phyloP scores from a whole-genome alignment of 1,140 invertebrate species.

The Polypedilum pembai region DNA sequence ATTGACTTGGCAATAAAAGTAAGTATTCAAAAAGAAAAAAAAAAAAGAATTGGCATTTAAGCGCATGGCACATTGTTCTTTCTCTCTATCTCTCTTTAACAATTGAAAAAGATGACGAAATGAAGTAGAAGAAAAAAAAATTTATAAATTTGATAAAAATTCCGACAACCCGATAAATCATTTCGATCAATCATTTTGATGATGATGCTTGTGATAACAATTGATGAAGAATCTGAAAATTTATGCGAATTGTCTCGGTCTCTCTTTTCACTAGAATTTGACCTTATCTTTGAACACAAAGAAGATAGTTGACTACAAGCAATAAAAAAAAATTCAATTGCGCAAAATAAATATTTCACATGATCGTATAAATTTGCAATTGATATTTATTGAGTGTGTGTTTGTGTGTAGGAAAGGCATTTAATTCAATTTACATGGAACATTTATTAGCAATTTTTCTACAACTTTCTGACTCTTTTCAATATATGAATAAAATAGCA shows the following conservation, averaged over 20 bases:
- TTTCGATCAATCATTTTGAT: conserved; percentile 13
- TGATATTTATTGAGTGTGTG: too few species aligned
- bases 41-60: conserved; percentile 21
- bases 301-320: too few species aligned
- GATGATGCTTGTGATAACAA: neutral
- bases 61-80: conserved; percentile 23
- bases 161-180: conserved; percentile 10
- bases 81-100: neutral
- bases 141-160: conserved; percentile 15
- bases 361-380: too few species aligned
- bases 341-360: too few species aligned
- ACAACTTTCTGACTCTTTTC: conserved; percentile 9
- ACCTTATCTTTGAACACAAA: too few species aligned
- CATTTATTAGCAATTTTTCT: neutral
- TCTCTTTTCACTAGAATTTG: neutral
- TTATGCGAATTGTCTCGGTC: neutral
- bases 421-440: conserved; percentile 2
- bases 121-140: neutral
- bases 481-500: neutral
- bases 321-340: too few species aligned
- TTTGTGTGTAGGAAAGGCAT: neutral
- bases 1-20: neutral
- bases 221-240: neutral
- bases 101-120: neutral
- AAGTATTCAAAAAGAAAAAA: conserved; percentile 8